These are phyloP conservation scores for Agapetus fuscipes DNA, from an alignment of 2,888 invertebrate species.

Conservation along the genomic window DNA sequence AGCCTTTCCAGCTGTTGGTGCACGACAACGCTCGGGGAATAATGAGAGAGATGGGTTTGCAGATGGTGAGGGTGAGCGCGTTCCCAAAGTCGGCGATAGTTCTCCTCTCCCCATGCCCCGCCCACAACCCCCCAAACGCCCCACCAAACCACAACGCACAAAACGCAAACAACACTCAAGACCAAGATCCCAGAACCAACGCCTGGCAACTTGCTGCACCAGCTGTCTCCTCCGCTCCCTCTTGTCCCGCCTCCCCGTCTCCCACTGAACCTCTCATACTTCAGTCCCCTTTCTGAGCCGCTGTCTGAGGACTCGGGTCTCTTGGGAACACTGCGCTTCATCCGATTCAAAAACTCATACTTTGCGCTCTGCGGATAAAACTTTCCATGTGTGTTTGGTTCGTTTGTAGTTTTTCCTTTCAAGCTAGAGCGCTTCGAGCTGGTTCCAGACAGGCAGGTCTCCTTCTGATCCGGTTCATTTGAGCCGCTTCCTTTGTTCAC, in stretches of 20 bases:
- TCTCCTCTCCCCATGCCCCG: constrained; percentile 39
- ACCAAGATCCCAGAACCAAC: constrained; percentile 34
- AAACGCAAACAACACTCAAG: constrained; percentile 30
- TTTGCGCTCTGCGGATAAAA: constrained; percentile 28
- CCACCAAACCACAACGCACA: constrained; percentile 39
- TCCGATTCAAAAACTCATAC: constrained; percentile 18
- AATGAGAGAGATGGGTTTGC: constrained; percentile 31
- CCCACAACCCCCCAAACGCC: constrained; percentile 37
- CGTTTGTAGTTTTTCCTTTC: constrained; percentile 5
- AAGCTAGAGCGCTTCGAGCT: constrained; percentile 31
- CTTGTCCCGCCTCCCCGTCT: constrained; percentile 3
- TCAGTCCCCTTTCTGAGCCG: constrained; percentile 29
- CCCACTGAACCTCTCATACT: constrained; percentile 27
- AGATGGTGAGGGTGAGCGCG: constrained; percentile 38
- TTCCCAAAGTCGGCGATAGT: constrained; percentile 41
- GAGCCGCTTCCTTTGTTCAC: constrained; percentile 30
- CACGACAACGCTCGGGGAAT: constrained; percentile 21
- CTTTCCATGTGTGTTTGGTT: constrained; percentile 30
- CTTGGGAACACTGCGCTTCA: constrained; percentile 19
- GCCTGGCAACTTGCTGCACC: constrained; percentile 30
- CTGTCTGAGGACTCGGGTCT: constrained; percentile 13
- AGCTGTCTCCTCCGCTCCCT: too few relatives aligned
- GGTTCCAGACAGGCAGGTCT: constrained; percentile 36
- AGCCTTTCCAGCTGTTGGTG: constrained; percentile 21
- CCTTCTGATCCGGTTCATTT: constrained; percentile 27